Evolutionary conservation across 2,888 invertebrate genomes (phyloP).

Genomic region (Pogonocherus hispidulus): DNA sequence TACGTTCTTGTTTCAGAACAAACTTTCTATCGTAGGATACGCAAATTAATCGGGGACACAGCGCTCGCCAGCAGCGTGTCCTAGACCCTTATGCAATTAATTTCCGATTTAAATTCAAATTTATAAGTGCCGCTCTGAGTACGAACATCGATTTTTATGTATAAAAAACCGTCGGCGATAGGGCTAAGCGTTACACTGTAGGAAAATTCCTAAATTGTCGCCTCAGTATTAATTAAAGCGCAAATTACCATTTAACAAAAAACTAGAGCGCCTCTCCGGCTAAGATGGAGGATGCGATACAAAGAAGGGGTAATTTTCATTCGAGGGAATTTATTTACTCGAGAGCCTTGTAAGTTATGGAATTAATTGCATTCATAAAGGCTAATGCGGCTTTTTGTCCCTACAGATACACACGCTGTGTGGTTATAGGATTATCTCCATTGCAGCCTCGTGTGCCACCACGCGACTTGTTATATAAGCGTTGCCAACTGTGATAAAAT

Average conservation of each 20-base stretch:
- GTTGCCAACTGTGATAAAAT: too few species aligned
- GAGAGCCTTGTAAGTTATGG: conserved; percentile 28
- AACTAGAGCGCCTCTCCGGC: conserved; percentile 8
- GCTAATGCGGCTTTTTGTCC: conserved; percentile 30
- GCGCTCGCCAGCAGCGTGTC: too few species aligned
- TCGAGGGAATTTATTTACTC: conserved; percentile 36
- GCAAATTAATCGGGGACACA: too few species aligned
- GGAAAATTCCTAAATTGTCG: conserved; percentile 21
- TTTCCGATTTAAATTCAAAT: too few species aligned
- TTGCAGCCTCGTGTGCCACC: neutral
- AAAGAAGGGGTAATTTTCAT: conserved; percentile 37
- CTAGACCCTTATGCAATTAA: too few species aligned
- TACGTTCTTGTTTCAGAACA: too few species aligned
- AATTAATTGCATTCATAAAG: conserved; percentile 36
- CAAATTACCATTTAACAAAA: conserved; percentile 34
- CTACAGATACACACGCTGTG: conserved; percentile 11
- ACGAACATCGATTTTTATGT: too few species aligned
- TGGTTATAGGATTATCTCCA: neutral
- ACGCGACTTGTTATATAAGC: too few species aligned
- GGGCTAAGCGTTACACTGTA: conserved; percentile 3
- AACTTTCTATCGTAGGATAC: too few species aligned
- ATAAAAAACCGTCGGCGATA: neutral
- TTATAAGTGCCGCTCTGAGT: too few species aligned
- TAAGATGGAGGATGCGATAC: conserved; percentile 31
- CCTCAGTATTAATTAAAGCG: conserved; percentile 21